Conservation (phyloP, 2,888 invertebrate genomes). For the Megamerina dolium region DNA sequence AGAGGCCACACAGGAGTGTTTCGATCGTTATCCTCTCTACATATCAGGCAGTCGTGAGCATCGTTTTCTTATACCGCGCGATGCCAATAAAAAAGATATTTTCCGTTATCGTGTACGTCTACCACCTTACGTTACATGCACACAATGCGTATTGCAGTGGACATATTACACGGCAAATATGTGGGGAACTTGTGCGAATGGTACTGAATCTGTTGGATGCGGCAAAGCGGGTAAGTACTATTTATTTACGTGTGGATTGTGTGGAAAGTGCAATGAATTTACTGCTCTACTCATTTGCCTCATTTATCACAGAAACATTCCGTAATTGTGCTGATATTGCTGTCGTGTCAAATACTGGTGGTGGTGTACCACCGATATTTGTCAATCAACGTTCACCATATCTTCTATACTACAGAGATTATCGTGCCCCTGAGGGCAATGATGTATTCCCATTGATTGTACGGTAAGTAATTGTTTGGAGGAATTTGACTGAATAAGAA, state of each 20-base stretch:
- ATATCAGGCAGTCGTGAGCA: slow-evolving; percentile 68
- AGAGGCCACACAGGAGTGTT: slow-evolving; percentile 76
- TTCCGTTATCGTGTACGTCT: slow-evolving; percentile 69
- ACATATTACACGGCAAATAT: slow-evolving; percentile 81
- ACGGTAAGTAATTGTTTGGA: slow-evolving; percentile 55
- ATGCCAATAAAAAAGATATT: slow-evolving; percentile 61
- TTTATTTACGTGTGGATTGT: neutral
- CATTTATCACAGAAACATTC: slow-evolving; percentile 64
- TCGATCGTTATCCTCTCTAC: slow-evolving; percentile 72
- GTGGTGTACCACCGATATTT: slow-evolving; percentile 66
- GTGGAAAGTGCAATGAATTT: neutral
- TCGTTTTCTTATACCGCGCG: slow-evolving; percentile 64
- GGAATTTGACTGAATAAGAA: too few relatives aligned
- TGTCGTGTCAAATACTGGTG: slow-evolving; percentile 72
- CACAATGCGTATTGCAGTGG: slow-evolving; percentile 90
- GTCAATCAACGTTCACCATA: slow-evolving; percentile 65
- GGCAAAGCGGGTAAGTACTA: slow-evolving; percentile 60
- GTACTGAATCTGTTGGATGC: slow-evolving; percentile 81
- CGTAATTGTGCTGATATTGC: slow-evolving; percentile 85
- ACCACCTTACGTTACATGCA: slow-evolving; percentile 77
- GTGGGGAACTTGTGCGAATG: slow-evolving; percentile 84
- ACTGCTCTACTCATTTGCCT: neutral
- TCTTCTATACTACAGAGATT: slow-evolving; percentile 70
- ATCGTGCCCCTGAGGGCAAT: slow-evolving; percentile 56
- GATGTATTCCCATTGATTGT: slow-evolving; percentile 70